Conservation (phyloP, 1,140 invertebrate species). For the Melanaphis sacchari region DNA sequence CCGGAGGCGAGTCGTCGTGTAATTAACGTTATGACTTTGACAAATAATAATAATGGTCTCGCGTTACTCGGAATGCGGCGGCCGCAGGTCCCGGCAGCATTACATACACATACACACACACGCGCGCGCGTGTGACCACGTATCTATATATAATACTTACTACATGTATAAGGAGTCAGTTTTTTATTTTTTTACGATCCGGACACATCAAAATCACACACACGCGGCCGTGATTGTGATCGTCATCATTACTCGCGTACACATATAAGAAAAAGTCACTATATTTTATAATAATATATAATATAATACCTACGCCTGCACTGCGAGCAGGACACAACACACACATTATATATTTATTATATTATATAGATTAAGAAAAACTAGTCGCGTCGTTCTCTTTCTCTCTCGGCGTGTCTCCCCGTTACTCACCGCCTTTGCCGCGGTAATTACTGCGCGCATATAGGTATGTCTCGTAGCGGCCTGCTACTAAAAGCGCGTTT, state of each 20-base stretch:
- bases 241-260: conserved; percentile 48
- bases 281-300: conserved; percentile 17
- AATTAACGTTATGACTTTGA: conserved; percentile 58
- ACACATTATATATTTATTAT: neutral
- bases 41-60: conserved; percentile 58
- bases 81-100: conserved; percentile 50
- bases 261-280: conserved; percentile 37
- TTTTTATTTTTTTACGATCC: conserved; percentile 55
- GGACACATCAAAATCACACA: conserved; percentile 57
- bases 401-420: neutral
- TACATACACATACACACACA: neutral
- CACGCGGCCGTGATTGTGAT: conserved; percentile 26
- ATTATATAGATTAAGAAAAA: conserved; percentile 33
- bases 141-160: neutral
- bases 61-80: conserved; percentile 57
- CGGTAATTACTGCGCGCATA: neutral
- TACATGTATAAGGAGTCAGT: neutral
- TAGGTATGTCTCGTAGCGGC: neutral
- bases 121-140: conserved; percentile 26
- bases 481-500: conserved; percentile 22
- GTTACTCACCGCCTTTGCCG: neutral
- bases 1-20: conserved; percentile 56
- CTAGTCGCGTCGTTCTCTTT: neutral
- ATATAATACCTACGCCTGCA: neutral
- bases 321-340: neutral